Evolutionary conservation across 2,888 invertebrate genomes (phyloP), one percentile per base, ranked within the genome.

Genomic region (Meloe dianella): DNA sequence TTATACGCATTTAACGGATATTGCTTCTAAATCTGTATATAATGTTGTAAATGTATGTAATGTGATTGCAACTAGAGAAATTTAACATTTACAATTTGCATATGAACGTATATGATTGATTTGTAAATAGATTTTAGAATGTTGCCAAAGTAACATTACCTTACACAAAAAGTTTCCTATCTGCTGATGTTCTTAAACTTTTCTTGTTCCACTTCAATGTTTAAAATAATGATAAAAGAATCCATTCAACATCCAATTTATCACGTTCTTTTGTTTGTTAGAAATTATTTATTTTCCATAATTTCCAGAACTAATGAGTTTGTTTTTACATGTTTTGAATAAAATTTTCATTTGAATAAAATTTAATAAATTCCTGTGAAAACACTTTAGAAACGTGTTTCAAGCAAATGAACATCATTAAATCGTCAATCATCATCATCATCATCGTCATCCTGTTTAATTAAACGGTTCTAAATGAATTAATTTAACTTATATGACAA

Each of bases 1-100:
- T 71, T 74, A 74, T 74, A 72, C 74, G 74, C 61, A 68, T 68
- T 65, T 68, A 68, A 67, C 74, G 72, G 74, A 72, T 73, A 73
- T 73, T 72, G 67, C 65, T 54, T 57, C 30, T 58, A 64, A 60
- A 30, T 67, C 47, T 58, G 8, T 20, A 30, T 32, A n/a, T 29
- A 32, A 38, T 61, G 20, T n/a, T 38, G 30, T 57, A 57, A 47
- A 57, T 54, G 41, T 7, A 2, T 17, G 17, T 17, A 9, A 20
- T 47, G 17, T 20, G 47, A 41, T 41, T 35, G 64, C 60, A 35
- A 64, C 24, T 35, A 24, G 22, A 8, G 20, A 58, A 58, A 30
- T 58, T 58, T 58, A n/a, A 17, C 30, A 58, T 58, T 20, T 27
- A 5, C 30, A 58, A 58, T 17, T 47, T 35, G 14, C 14, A 35